Percentiles rank a stretch among this genome's conserved stretches.
These are phyloP conservation scores for Drosophila orosa DNA, from an alignment of 1,140 invertebrate species.

Conservation along the genomic window DNA sequence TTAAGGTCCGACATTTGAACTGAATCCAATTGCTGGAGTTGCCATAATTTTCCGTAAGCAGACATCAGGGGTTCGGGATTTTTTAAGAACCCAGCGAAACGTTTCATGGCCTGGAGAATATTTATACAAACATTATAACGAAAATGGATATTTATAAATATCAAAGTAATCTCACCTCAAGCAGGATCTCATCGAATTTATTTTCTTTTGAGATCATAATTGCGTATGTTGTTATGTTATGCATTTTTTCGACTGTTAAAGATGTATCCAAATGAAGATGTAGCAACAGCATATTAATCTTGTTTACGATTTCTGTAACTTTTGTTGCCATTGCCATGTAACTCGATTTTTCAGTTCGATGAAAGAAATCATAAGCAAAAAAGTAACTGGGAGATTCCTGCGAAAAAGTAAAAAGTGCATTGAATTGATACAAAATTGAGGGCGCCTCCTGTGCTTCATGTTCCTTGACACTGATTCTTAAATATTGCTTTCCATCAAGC, in stretches of 20 bases:
- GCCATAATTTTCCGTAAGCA: neutral
- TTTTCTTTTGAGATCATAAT: neutral
- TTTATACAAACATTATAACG: neutral
- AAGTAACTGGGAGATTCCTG: neutral
- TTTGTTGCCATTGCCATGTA: no score
- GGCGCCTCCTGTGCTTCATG: neutral
- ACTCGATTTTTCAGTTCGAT: neutral
- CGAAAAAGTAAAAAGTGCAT: neutral
- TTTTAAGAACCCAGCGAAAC: neutral
- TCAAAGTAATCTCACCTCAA: neutral
- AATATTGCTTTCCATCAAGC: no score
- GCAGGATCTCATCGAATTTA: neutral
- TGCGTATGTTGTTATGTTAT: neutral
- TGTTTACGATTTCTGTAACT: neutral
- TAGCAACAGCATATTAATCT: neutral
- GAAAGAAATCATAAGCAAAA: neutral
- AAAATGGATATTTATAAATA: neutral
- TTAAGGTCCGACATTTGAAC: constrained; percentile 3
- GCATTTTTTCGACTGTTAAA: neutral
- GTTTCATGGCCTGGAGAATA: neutral
- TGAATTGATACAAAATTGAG: neutral
- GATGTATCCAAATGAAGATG: neutral
- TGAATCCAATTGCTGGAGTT: neutral
- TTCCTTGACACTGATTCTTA: neutral
- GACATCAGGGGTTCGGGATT: neutral